Evolutionary conservation across 2,113 vertebrate genomes (phyloP).

Genomic region (Corvus moneduloides): DNA sequence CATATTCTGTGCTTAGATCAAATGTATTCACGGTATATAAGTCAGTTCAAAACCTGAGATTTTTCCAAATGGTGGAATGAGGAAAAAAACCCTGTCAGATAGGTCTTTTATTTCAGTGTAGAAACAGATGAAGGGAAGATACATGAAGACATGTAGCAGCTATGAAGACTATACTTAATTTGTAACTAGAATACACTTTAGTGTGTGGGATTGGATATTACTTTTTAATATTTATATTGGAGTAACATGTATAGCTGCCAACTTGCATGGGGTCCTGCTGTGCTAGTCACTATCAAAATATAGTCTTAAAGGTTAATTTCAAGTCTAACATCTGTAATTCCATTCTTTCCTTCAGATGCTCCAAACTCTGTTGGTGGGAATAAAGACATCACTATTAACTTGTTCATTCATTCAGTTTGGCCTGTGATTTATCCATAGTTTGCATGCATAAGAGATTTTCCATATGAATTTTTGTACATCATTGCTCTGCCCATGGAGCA

Average conservation of each 20-base stretch:
- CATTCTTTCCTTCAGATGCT: neutral
- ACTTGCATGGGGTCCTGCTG: neutral
- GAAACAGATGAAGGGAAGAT: neutral
- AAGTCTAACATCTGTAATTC: neutral
- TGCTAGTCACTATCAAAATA: slow-evolving; percentile 17
- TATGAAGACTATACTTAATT: neutral
- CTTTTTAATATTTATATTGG: neutral
- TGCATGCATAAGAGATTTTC: neutral
- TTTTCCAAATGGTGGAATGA: neutral
- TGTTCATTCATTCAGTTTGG: neutral
- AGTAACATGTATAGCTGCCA: neutral
- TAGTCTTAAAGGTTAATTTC: neutral
- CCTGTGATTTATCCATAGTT: neutral
- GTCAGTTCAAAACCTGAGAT: neutral
- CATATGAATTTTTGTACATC: neutral
- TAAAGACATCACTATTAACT: neutral
- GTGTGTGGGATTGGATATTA: neutral
- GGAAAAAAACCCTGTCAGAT: neutral
- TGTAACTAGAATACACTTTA: neutral
- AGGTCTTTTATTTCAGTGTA: neutral
- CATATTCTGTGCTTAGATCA: neutral
- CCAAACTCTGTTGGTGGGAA: neutral
- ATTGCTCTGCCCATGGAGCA: neutral
- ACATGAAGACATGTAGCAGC: neutral
- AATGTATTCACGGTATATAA: neutral